Conservation (phyloP, 2,888 invertebrate species). For the Oxyteleia sp. region DNA sequence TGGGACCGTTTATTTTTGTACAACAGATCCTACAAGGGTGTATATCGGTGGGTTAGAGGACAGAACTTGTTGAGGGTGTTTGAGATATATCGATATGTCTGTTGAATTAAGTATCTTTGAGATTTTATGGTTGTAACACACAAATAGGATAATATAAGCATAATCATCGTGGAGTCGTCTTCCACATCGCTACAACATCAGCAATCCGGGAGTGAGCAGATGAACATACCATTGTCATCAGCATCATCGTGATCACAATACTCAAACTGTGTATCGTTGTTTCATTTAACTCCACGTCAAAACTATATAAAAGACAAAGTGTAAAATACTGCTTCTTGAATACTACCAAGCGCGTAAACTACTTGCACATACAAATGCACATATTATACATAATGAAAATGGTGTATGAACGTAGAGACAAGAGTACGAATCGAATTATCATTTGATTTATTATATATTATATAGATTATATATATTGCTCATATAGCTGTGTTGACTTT, state of each 20-base stretch:
- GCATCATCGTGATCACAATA: conserved; percentile 61
- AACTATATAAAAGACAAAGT: no score
- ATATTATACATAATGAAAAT: conserved; percentile 77
- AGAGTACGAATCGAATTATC: no score
- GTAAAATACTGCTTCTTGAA: conserved; percentile 77
- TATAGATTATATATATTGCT: no score
- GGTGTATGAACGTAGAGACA: conserved; percentile 61
- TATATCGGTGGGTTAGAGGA: conserved; percentile 11
- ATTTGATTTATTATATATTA: no score
- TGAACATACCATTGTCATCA: conserved; percentile 32
- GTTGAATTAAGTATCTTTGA: conserved; percentile 58
- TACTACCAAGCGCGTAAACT: conserved; percentile 78
- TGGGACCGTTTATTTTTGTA: conserved; percentile 55
- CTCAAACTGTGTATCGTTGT: conserved; percentile 55
- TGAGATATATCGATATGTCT: conserved; percentile 49
- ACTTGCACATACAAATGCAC: conserved; percentile 82
- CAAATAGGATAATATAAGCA: conserved; percentile 49
- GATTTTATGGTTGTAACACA: conserved; percentile 66
- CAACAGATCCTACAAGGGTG: conserved; percentile 26
- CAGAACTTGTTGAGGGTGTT: conserved; percentile 45
- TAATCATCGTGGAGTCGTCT: conserved; percentile 36
- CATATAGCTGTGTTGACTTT: conserved; percentile 14
- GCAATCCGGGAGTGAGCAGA: not conserved
- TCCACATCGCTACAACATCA: conserved; percentile 44
- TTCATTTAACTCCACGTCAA: conserved; percentile 38